Conservation (phyloP, 2,888 invertebrate genomes). For the Andrena hattorfiana region DNA sequence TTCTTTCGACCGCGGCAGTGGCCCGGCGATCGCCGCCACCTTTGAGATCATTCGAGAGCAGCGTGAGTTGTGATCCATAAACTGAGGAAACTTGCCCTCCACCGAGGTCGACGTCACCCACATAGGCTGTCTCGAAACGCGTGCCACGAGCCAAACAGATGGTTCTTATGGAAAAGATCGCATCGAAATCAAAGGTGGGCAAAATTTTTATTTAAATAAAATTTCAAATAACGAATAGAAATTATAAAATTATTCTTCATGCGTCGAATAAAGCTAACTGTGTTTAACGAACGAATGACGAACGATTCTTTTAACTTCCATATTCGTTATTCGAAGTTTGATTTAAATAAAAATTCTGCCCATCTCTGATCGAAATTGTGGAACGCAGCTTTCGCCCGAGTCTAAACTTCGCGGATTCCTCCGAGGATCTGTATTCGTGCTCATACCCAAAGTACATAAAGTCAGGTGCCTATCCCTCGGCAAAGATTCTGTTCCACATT, state of each 20-base stretch:
- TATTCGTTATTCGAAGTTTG: too few species aligned
- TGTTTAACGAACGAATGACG: too few species aligned
- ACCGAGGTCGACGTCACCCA: too few species aligned
- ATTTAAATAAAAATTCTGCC: too few species aligned
- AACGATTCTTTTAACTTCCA: too few species aligned
- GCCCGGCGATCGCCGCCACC: slow-evolving; percentile 11
- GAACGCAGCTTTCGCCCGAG: neutral
- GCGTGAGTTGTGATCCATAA: neutral
- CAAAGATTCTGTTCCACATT: neutral
- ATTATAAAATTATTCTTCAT: too few species aligned
- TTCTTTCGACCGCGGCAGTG: neutral
- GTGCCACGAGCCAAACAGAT: neutral
- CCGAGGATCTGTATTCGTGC: neutral
- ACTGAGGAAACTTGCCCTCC: slow-evolving; percentile 17
- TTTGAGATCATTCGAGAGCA: slow-evolving; percentile 45
- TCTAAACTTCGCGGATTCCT: neutral
- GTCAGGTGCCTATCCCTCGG: neutral
- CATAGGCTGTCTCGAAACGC: neutral
- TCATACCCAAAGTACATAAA: neutral
- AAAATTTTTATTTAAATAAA: too few species aligned
- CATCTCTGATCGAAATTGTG: neutral
- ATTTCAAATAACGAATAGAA: too few species aligned
- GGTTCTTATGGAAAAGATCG: neutral
- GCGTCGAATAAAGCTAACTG: too few species aligned
- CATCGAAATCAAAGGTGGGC: neutral